A percentile compares a stretch with the other conserved stretches of the same genome.
Conservation (phyloP, 2,113 vertebrate genomes). For the Sylvia atricapilla region DNA sequence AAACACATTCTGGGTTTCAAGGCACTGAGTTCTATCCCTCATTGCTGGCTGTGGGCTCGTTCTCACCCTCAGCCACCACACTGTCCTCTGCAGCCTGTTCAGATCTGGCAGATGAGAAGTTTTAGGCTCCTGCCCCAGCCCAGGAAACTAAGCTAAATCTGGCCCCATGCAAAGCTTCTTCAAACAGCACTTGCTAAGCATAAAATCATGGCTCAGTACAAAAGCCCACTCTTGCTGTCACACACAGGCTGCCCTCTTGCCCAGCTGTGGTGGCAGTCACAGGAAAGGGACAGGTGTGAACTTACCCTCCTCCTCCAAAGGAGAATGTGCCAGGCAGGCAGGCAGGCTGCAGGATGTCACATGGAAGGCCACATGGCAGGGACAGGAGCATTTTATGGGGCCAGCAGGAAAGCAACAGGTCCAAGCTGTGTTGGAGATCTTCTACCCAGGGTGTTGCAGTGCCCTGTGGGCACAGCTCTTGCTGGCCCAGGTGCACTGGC, state of each 20-base stretch:
- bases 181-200: background rate
- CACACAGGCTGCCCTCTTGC: background rate
- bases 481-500: fast-evolving
- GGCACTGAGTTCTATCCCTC: fast-evolving
- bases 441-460: background rate
- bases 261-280: background rate
- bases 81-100: background rate
- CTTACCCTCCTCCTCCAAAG: background rate
- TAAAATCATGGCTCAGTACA: background rate
- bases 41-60: background rate
- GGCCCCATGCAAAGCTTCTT: background rate
- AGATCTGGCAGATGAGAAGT: background rate
- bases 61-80: background rate
- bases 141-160: background rate
- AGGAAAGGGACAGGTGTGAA: background rate
- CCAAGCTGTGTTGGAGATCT: background rate
- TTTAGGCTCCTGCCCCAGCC: background rate
- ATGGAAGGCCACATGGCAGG: background rate
- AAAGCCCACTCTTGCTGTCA: background rate
- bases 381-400: background rate
- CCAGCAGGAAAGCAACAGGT: background rate
- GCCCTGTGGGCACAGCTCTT: fast-evolving
- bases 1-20: background rate
- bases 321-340: background rate
- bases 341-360: background rate